phyloP scores from a whole-genome alignment of 2,888 invertebrate genomes.

The Agrotis segetum region DNA sequence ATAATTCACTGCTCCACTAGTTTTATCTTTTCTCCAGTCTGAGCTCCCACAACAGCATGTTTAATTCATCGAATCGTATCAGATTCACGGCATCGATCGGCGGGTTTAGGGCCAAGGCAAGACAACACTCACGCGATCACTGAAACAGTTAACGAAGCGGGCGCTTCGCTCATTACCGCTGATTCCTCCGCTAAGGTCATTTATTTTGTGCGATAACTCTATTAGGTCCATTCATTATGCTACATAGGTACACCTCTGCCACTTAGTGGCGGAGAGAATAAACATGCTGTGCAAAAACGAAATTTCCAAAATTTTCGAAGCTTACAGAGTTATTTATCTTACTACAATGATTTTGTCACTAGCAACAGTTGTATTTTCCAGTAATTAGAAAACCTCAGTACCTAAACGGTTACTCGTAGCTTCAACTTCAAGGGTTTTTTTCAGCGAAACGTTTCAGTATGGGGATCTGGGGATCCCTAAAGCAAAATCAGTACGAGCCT shows the following conservation, averaged over 20 bases:
- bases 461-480: conserved; percentile 33
- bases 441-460: not conserved
- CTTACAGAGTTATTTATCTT: not conserved
- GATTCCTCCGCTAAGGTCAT: conserved; percentile 56
- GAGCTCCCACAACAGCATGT: conserved; percentile 43
- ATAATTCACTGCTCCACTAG: conserved; percentile 52
- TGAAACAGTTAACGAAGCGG: conserved; percentile 56
- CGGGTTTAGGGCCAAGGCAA: conserved; percentile 74
- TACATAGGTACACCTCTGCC: not conserved
- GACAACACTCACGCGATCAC: conserved; percentile 69
- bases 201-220: conserved; percentile 47
- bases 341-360: not conserved
- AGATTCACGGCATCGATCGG: conserved; percentile 57
- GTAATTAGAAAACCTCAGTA: not conserved
- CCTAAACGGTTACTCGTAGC: not conserved
- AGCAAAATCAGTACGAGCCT: not conserved
- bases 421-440: not conserved
- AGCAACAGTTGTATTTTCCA: not conserved
- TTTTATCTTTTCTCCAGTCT: conserved; percentile 40
- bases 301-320: not conserved
- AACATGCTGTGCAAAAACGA: not conserved
- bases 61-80: conserved; percentile 62
- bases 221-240: conserved; percentile 19
- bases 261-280: not conserved
- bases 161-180: conserved; percentile 38